Base-by-base conservation (phyloP, 2,888 invertebrate species). In the Ecdyonurus torrentis region DNA sequence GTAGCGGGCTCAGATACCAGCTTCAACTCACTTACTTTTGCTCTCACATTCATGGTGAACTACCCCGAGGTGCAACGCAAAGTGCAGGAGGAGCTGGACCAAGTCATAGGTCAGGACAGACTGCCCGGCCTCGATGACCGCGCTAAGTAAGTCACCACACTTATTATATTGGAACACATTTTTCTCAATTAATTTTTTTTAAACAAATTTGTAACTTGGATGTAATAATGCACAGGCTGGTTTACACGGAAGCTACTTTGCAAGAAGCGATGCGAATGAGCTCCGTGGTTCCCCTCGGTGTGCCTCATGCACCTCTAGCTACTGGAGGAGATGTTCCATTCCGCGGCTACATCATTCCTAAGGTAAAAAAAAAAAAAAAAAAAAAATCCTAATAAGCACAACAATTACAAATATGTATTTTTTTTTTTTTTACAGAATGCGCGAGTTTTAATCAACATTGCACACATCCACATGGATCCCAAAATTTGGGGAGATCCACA, bases 301-400 rank as follows among this genome's bases (percentile, higher is more conserved):
- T 64, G 66, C 72, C 68, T 1, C 63, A 63, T 22, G 59, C 63
- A 10, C 59, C 59, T 53, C 71, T 70, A 60, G 60, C 65, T 18
- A 64, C 67, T n/a, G 25, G 52, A 7, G 60, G 65, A 19, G 71
- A 72, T 58, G 66, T 70, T n/a, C 58, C 61, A 2, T 67, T 72
- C 23, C 64, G 64, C 2, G 71, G 70, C 24, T 71, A 69, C 61
- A 67, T 64, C 0, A 70, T 73, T 58, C 72, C 73, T 3, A 66
- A 67, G 25, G 68, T 66, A 58, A 65, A 67, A n/a, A n/a, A n/a
- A n/a, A n/a, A n/a, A n/a, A n/a, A n/a, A n/a, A n/a, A n/a, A n/a
- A n/a, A n/a, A n/a, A n/a, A n/a, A n/a, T n/a, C n/a, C n/a, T n/a
- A n/a, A n/a, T n/a, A n/a, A n/a, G n/a, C n/a, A n/a, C n/a, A n/a